Percentiles rank a stretch among this genome's conserved stretches.
These are phyloP conservation scores for Xestia xanthographa DNA, from an alignment of 2,888 invertebrate genomes.

Conservation along the genomic window DNA sequence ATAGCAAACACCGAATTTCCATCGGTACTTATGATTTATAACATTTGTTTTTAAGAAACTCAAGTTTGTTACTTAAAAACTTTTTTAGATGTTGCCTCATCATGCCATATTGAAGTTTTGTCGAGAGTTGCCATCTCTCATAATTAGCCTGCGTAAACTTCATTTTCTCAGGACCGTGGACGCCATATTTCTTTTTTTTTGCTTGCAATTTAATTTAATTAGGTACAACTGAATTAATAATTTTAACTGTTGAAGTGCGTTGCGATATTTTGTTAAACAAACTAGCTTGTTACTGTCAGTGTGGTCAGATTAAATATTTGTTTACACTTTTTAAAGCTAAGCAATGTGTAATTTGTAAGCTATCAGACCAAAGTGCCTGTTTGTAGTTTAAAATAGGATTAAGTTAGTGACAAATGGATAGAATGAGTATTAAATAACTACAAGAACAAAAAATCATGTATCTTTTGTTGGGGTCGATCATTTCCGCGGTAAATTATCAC, in stretches of 20 bases:
- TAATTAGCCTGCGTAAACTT: slow-evolving; percentile 85
- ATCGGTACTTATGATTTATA: slow-evolving; percentile 49
- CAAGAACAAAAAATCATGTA: neutral
- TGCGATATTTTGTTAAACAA: slow-evolving; percentile 12
- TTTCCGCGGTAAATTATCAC: slow-evolving; percentile 48
- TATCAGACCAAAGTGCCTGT: slow-evolving; percentile 3
- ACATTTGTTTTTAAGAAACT: slow-evolving; percentile 56
- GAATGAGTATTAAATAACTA: neutral
- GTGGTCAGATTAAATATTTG: slow-evolving; percentile 9
- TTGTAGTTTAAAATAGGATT: neutral
- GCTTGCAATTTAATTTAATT: slow-evolving; percentile 63
- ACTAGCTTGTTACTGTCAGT: neutral
- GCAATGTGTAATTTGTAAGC: slow-evolving; percentile 2
- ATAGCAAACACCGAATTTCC: slow-evolving; percentile 48
- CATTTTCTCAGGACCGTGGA: slow-evolving; percentile 70
- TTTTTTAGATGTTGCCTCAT: slow-evolving; percentile 62
- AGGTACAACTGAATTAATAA: slow-evolving; percentile 32
- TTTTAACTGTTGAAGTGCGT: slow-evolving; percentile 17
- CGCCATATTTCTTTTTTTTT: slow-evolving; percentile 72
- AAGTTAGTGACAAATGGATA: neutral
- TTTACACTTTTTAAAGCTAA: neutral
- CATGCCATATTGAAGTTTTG: slow-evolving; percentile 75
- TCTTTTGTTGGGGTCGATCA: slow-evolving; percentile 12
- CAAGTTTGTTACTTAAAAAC: slow-evolving; percentile 67
- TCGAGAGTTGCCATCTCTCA: slow-evolving; percentile 81